Evolutionary conservation across 2,797 vertebrate species (phyloP), one percentile per base, ranked within the genome.

Genomic region (Sus cebifrons): DNA sequence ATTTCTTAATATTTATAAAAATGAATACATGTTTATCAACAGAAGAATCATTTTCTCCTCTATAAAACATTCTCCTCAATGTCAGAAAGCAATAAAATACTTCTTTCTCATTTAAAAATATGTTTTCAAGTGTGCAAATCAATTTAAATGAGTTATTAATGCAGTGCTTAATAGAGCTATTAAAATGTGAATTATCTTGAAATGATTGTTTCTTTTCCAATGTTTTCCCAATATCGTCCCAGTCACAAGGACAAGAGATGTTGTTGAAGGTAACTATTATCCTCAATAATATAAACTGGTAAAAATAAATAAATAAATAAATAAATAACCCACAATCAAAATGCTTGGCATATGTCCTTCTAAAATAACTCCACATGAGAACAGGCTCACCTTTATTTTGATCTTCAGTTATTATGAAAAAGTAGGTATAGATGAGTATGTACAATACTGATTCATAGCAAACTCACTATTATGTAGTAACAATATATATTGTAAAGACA

Each of bases 151-250:
- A 93, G 17, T 17, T 95, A 86, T 64, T 94, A 89, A 86, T 64
- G 5, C 91, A 88, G 23, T 71, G 65, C 85, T 85, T 89, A 90
- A 75, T 49, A 65, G 25, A 94, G 5, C 3, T 32, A 91, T 89
- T 92, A 92, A 95, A 88, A 90, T 83, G 36, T 64, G 85, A 95
- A 96, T 90, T 84, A 83, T 90, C 36, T 95, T 74, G 29, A 89
- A 96, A 93, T 87, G 23, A 96, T 52, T 95, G 2, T 94, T 79
- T 94, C 62, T 87, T 96, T 95, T 70, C n/a, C n/a, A 68, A 32
- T 44, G 25, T 95, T 92, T 96, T 86, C 40, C 62, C 73, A 89
- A 74, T 67, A 56, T 12, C 36, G 15, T 62, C 77, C 86, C 78
- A 56, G 17, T 77, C 18, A 70, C 44, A 95, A 95, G 49, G 21